Base-by-base conservation (phyloP, 1,140 invertebrate genomes). In the Apis dorsata region DNA sequence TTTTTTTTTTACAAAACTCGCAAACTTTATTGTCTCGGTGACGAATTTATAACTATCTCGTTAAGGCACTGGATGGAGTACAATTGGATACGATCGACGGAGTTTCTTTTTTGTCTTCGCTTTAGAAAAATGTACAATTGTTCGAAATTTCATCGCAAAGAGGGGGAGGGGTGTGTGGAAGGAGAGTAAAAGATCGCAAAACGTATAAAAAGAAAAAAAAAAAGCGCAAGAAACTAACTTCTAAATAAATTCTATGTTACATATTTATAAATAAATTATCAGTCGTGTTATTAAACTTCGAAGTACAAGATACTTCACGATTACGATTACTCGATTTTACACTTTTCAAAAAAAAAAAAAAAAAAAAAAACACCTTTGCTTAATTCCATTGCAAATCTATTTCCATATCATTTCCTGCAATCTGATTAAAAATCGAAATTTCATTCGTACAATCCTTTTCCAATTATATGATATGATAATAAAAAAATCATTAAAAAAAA, bases 211-310 rank as follows among this genome's bases (percentile, higher is more conserved):
- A 66, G 13, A 0, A 66, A 15, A 66, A 44, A 66, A 65, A 21
- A 62, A 60, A 7, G 0, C n/a, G 5, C n/a, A 60, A 62, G n/a
- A 9, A 21, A 15, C 21, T 49, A 74, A 69, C 53, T n/a, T n/a
- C n/a, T 60, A 77, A 83, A 15, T 62, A 72, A 77, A 53, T 77
- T 74, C 62, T 28, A 53, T 34, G n/a, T 44, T 75, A 53, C 44
- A 78, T 51, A 63, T 28, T 24, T 15, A 12, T 63, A 86, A 44
- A 81, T 80, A 79, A 51, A 84, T 78, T 63, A 84, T 87, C 77
- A 86, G 82, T 84, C 69, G 51, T 51, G 73, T 62, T 34, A 21
- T 78, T 68, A 28, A 62, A 10, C 57, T 44, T 53, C 55, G 57
- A n/a, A 34, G 76, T 2, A 66, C 60, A 60, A 68, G 57, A 63